Evolutionary conservation across 1,140 invertebrate species (phyloP).

Genomic region (Chionoecetes opilio): DNA sequence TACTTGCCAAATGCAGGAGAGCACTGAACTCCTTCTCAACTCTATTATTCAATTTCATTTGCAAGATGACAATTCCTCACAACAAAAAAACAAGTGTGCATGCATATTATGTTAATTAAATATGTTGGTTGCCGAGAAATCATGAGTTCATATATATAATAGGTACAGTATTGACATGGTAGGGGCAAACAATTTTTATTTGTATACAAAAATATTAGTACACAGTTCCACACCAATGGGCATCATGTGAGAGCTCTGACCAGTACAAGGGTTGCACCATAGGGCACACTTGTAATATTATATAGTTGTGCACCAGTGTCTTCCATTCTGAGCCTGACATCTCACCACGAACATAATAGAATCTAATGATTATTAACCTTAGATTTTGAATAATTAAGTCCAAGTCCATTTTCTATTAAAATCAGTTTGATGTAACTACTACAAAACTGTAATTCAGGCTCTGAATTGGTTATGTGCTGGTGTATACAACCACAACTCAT

Average conservation of each 20-base stretch:
- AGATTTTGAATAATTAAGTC: no score
- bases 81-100: no score
- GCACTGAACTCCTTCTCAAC: no score
- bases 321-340: constrained; percentile 23
- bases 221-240: constrained; percentile 60
- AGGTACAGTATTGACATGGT: neutral
- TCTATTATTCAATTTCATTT: no score
- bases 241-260: constrained; percentile 60
- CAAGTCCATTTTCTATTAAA: no score
- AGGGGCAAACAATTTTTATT: constrained; percentile 75
- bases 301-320: constrained; percentile 41
- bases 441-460: constrained; percentile 11
- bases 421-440: neutral
- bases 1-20: no score
- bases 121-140: no score
- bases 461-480: neutral
- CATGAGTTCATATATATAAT: no score
- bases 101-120: no score
- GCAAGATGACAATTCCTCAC: no score
- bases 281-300: constrained; percentile 52
- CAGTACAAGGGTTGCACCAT: constrained; percentile 56
- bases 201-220: constrained; percentile 75
- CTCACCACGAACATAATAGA: neutral
- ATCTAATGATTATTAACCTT: neutral
- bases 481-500: neutral